Base-by-base conservation (phyloP, 2,113 vertebrate species). In the Saguinus imperator region DNA sequence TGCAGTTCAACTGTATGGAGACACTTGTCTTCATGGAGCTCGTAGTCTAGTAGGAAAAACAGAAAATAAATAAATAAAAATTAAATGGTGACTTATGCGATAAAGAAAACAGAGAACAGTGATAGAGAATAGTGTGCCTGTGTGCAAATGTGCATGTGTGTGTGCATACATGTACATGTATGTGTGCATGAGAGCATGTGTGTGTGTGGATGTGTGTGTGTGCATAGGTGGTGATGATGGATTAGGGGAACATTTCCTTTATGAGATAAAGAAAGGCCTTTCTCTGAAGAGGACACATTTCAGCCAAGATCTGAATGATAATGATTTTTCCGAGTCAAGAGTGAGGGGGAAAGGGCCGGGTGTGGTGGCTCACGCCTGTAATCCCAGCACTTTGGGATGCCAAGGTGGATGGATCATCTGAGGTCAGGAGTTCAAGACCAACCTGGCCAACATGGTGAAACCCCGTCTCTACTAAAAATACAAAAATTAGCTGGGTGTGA, bases 1-100 rank as follows among this genome's bases (percentile, higher is more conserved):
- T 84, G 9, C 0, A 52, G 0, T 40, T 93, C 2, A 86, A 3
- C 27, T 81, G 2, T 72, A 48, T 70, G 27, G 7, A 23, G n/a
- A 55, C 4, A 58, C 29, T 68, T 79, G 32, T 25, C 13, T 32
- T 55, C 55, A 61, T 58, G 21, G 58, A 94, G n/a, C 35, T 89
- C 87, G 32, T 0, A 43, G 55, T 88, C n/a, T 73, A 70, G 4
- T 94, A 45, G 58, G 58, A 82, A 45, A 72, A 85, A 18, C 29
- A 87, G 61, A 94, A 97, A 91, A 88, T 58, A 68, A 58, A 68
- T 23, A 43, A 77, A 83, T 40, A 91, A 81, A 83, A 77, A 37
- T 64, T 40, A 70, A 70, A 57, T 68, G 92, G 21, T 83, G 89
- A 85, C 23, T 73, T 43, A 73, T 70, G 4, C 27, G 50, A 23